Percentiles rank a stretch among this genome's conserved stretches.
Conservation (phyloP, 2,888 invertebrate species). For the Andrena dorsata region DNA sequence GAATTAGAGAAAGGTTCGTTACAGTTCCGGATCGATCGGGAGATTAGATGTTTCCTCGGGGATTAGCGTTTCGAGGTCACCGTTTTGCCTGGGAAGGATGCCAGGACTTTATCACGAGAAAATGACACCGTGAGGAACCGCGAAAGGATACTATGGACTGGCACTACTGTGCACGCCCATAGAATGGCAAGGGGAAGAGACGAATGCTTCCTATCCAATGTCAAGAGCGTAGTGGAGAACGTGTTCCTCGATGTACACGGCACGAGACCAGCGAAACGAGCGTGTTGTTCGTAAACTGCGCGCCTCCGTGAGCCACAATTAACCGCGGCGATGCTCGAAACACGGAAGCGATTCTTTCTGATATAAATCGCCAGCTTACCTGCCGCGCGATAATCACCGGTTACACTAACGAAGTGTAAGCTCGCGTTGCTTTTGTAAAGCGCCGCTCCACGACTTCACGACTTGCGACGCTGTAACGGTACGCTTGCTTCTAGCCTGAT, state of each 20-base stretch:
- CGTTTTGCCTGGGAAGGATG: constrained; percentile 28
- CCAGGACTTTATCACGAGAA: neutral
- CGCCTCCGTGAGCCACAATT: constrained; percentile 30
- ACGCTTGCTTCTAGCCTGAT: constrained; percentile 36
- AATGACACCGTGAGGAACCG: neutral
- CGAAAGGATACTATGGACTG: too few relatives aligned
- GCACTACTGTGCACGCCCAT: too few relatives aligned
- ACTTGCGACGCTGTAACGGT: constrained; percentile 38
- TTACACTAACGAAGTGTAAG: constrained; percentile 31
- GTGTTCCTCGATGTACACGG: neutral
- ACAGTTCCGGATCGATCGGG: constrained; percentile 18
- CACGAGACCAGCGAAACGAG: constrained; percentile 6
- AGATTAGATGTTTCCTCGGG: constrained; percentile 24
- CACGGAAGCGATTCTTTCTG: constrained; percentile 49
- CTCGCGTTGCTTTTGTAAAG: constrained; percentile 38
- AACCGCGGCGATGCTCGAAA: constrained; percentile 30
- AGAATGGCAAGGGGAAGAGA: too few relatives aligned
- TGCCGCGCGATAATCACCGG: constrained; percentile 37
- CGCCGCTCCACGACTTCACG: constrained; percentile 4
- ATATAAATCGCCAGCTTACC: constrained; percentile 41
- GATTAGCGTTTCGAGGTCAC: constrained; percentile 40
- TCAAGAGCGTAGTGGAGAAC: constrained; percentile 16
- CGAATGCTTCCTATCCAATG: constrained; percentile 1
- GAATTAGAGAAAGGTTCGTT: constrained; percentile 49
- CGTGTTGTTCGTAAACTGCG: constrained; percentile 1